Conservation (phyloP, 2,888 invertebrate genomes). For the Rhagonycha lutea region DNA sequence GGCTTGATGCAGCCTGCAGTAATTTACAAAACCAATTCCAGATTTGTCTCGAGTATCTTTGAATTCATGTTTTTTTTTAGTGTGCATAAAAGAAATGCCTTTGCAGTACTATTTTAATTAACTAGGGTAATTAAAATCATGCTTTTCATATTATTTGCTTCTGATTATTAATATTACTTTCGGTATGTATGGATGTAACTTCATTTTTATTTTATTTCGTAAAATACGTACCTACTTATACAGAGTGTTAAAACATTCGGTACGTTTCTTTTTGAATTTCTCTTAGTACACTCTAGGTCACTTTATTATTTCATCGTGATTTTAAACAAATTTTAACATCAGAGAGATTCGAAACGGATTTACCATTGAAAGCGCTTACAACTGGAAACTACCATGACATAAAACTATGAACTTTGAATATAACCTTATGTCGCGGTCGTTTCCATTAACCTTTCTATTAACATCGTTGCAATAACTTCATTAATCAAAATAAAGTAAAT, state of each 20-base stretch:
- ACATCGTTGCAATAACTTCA: neutral
- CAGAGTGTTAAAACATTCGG: too few species aligned
- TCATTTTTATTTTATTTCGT: too few species aligned
- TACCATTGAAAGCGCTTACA: neutral
- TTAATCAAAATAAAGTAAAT: neutral
- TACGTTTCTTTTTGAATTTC: neutral
- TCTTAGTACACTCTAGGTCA: neutral
- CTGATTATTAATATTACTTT: neutral
- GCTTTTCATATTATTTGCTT: neutral
- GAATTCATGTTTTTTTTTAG: neutral
- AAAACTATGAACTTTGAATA: neutral
- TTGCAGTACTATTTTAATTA: neutral
- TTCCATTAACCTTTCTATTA: neutral
- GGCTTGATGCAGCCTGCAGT: conserved; percentile 1
- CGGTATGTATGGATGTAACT: too few species aligned
- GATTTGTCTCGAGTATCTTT: conserved; percentile 4
- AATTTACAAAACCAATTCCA: conserved; percentile 1
- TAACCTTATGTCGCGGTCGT: neutral
- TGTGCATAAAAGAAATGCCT: neutral
- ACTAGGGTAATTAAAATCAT: neutral
- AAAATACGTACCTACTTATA: too few species aligned
- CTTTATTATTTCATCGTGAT: neutral
- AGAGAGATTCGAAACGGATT: neutral
- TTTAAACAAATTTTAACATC: neutral
- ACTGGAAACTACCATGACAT: neutral